Percentiles rank a stretch among this genome's conserved stretches.
phyloP scores from a whole-genome alignment of 1,140 invertebrate species.

The Hylaeus volcanicus region DNA sequence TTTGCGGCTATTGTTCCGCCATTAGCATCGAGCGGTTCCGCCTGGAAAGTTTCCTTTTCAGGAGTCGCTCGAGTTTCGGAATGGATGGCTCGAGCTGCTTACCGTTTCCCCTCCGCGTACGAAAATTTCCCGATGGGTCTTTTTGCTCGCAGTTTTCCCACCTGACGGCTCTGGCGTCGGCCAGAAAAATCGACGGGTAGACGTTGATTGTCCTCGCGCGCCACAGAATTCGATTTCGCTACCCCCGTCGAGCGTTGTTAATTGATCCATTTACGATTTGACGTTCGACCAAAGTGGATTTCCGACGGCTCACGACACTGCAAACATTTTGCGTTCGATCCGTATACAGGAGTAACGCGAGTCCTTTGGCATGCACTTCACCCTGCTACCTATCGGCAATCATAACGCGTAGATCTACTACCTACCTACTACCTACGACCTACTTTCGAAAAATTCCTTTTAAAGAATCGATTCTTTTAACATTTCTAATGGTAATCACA shows the following conservation, averaged over 20 bases:
- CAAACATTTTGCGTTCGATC: slow-evolving; percentile 30
- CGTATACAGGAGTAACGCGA: background rate
- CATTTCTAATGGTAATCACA: too few relatives aligned
- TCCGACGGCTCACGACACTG: background rate
- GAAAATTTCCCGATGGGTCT: slow-evolving; percentile 30
- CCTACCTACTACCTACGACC: too few relatives aligned
- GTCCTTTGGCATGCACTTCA: too few relatives aligned
- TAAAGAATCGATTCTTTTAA: too few relatives aligned
- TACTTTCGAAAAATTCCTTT: too few relatives aligned
- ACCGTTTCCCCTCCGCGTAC: background rate
- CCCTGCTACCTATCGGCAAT: too few relatives aligned
- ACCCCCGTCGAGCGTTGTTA: slow-evolving; percentile 16
- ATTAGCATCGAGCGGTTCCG: slow-evolving; percentile 61
- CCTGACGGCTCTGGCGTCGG: background rate
- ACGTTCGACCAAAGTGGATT: slow-evolving; percentile 25
- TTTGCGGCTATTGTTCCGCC: slow-evolving; percentile 58
- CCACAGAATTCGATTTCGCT: slow-evolving; percentile 35
- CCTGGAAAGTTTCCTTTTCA: slow-evolving; percentile 58
- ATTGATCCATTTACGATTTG: slow-evolving; percentile 46
- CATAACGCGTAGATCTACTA: too few relatives aligned
- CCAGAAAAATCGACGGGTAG: slow-evolving; percentile 27
- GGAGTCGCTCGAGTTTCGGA: slow-evolving; percentile 51
- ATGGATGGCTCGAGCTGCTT: slow-evolving; percentile 41
- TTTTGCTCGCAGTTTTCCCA: background rate
- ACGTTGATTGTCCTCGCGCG: slow-evolving; percentile 41